Conservation (phyloP, 2,797 vertebrate genomes). For the Ctenosaura bakeri region DNA sequence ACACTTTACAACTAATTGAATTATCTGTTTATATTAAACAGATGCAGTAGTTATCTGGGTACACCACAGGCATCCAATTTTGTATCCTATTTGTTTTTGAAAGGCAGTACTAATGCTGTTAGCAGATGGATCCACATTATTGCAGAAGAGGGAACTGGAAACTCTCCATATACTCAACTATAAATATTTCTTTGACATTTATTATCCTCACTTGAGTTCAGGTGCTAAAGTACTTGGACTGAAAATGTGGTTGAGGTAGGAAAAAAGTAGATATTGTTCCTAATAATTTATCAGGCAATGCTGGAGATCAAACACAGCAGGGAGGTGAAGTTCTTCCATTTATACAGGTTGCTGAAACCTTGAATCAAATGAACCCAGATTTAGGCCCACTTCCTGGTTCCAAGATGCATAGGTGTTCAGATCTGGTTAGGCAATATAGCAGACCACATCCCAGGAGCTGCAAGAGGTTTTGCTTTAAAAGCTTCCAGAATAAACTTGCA, state of each 20-base stretch:
- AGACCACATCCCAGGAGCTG: constrained; percentile 71
- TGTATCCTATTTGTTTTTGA: constrained; percentile 76
- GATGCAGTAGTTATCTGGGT: constrained; percentile 62
- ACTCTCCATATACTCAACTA: constrained; percentile 91
- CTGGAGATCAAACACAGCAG: constrained; percentile 67
- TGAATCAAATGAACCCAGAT: constrained; percentile 80
- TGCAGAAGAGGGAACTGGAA: constrained; percentile 90
- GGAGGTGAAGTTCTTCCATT: constrained; percentile 76
- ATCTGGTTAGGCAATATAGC: constrained; percentile 74
- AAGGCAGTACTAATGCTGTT: constrained; percentile 87
- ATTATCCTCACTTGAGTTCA: constrained; percentile 94
- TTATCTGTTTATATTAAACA: constrained; percentile 73
- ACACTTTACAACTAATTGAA: constrained; percentile 77
- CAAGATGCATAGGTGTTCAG: constrained; percentile 65
- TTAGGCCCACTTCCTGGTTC: constrained; percentile 71
- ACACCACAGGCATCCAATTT: constrained; percentile 82
- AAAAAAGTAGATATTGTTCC: constrained; percentile 75
- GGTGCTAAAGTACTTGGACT: constrained; percentile 96
- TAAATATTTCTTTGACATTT: constrained; percentile 97
- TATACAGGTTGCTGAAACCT: constrained; percentile 79
- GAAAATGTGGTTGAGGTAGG: constrained; percentile 83
- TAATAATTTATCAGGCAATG: constrained; percentile 81
- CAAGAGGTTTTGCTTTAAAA: constrained; percentile 51
- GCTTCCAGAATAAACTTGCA: constrained; percentile 59
- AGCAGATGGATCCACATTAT: constrained; percentile 93